phyloP scores from a whole-genome alignment of 1,140 invertebrate species.

The Chlorops oryzae region DNA sequence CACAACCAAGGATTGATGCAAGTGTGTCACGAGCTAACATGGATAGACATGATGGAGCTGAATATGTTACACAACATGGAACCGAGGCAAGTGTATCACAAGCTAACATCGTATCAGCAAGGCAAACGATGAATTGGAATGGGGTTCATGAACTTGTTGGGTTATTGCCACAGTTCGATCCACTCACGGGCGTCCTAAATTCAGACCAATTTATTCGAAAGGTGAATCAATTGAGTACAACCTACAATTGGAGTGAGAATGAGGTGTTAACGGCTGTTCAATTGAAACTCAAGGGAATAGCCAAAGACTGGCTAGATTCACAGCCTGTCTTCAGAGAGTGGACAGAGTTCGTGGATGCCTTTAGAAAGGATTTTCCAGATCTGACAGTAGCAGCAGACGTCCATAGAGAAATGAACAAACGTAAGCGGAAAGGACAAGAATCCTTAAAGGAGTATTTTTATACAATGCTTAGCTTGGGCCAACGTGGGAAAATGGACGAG shows the following conservation, averaged over 20 bases:
- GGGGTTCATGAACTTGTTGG: no score
- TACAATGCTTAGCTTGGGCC: background rate
- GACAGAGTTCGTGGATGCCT: conserved; percentile 1
- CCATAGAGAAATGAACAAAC: background rate
- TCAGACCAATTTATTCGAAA: conserved; percentile 1
- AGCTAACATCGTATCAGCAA: no score
- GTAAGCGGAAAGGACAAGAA: background rate
- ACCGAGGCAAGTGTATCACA: no score
- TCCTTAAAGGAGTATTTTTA: conserved; percentile 3
- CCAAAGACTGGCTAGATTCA: conserved; percentile 5
- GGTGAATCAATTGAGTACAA: background rate
- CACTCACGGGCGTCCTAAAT: background rate
- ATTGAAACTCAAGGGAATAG: background rate
- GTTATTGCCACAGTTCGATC: conserved; percentile 3
- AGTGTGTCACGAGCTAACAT: no score
- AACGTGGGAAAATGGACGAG: conserved; percentile 1
- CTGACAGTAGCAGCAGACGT: background rate
- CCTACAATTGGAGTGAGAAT: background rate
- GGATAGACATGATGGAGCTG: no score
- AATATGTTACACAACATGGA: no score
- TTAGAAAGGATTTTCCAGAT: background rate
- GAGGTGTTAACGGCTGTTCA: background rate
- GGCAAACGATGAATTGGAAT: no score
- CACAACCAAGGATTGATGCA: no score
- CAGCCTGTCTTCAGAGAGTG: conserved; percentile 1